phyloP scores from a whole-genome alignment of 1,140 invertebrate species.

The Cotesia vestalis region DNA sequence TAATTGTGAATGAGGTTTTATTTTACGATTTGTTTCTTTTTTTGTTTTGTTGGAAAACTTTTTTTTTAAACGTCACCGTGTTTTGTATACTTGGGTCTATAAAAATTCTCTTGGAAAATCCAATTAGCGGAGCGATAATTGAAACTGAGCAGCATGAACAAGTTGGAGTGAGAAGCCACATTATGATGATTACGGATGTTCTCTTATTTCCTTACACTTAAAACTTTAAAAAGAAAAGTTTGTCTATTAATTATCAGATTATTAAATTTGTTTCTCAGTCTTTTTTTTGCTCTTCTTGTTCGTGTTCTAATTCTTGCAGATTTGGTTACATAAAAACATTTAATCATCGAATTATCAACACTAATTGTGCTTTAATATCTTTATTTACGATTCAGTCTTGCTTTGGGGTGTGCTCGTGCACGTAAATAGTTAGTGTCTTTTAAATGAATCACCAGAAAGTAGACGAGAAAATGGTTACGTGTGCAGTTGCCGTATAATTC shows the following conservation, averaged over 20 bases:
- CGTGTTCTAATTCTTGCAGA: too few species aligned
- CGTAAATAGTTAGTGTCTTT: slow-evolving; percentile 2
- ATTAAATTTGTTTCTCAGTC: too few species aligned
- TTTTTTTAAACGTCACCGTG: not conserved
- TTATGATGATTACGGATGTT: slow-evolving; percentile 24
- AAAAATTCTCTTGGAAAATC: slow-evolving; percentile 21
- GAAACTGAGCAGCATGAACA: slow-evolving; percentile 24
- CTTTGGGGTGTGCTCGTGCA: not conserved
- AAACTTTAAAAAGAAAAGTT: not conserved
- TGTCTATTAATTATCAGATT: too few species aligned
- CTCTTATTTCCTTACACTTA: slow-evolving; percentile 16
- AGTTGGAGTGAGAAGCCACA: slow-evolving; percentile 7
- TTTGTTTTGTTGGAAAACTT: not conserved
- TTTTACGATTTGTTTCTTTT: not conserved
- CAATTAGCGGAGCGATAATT: slow-evolving; percentile 27
- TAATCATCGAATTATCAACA: too few species aligned
- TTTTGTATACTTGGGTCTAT: not conserved
- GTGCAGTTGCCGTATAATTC: slow-evolving; percentile 27
- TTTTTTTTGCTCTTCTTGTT: too few species aligned
- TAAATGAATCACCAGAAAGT: slow-evolving; percentile 7
- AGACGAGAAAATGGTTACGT: slow-evolving; percentile 24
- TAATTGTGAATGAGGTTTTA: slow-evolving; percentile 1
- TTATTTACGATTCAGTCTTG: too few species aligned
- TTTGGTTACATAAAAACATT: too few species aligned
- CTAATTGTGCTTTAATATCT: too few species aligned